Conservation (phyloP, 2,113 vertebrate genomes). For the Sceloporus undulatus region DNA sequence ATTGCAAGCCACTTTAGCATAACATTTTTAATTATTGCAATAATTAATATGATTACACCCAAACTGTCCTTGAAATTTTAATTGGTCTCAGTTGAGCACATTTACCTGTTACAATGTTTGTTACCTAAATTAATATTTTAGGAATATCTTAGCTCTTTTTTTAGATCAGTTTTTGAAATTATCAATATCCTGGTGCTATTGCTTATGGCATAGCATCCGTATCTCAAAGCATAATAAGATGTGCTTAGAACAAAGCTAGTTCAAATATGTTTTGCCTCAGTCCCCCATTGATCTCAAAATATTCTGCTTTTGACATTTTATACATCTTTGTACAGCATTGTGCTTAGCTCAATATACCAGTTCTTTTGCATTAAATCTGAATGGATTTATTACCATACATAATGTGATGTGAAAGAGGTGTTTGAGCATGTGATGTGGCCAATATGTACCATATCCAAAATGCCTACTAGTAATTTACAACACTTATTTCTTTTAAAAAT, state of each 20-base stretch:
- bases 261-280: not conserved
- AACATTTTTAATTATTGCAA: conserved; percentile 79
- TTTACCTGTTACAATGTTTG: conserved; percentile 64
- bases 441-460: too few relatives aligned
- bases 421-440: too few relatives aligned
- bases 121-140: conserved; percentile 52
- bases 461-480: too few relatives aligned
- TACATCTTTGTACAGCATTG: not conserved
- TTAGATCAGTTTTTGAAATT: not conserved
- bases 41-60: conserved; percentile 75
- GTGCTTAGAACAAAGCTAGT: not conserved
- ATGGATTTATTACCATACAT: not conserved
- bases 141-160: not conserved
- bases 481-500: too few relatives aligned
- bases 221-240: not conserved
- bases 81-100: conserved; percentile 64
- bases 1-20: conserved; percentile 73
- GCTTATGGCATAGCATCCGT: not conserved
- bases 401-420: not conserved
- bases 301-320: not conserved
- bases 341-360: not conserved
- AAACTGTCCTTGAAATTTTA: conserved; percentile 74
- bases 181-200: not conserved
- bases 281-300: not conserved
- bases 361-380: not conserved